Percentiles rank a stretch among this genome's conserved stretches.
These are phyloP conservation scores for Mesorhabditis sp. DNA, from an alignment of 2,888 invertebrate species.

Conservation along the genomic window DNA sequence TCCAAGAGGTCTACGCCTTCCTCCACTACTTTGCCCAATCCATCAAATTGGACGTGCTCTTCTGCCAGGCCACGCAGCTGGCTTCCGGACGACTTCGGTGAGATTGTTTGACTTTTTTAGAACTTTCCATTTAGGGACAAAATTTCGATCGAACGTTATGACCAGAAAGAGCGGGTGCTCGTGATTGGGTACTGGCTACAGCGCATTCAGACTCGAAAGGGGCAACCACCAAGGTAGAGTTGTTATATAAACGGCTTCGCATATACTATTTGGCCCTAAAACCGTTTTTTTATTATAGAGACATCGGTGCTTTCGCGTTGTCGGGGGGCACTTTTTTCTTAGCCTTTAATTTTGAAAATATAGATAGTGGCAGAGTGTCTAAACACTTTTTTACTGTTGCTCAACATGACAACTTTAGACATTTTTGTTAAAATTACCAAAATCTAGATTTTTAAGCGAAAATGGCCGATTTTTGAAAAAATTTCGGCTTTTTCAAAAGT, in stretches of 20 bases:
- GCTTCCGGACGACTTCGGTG: constrained; percentile 80
- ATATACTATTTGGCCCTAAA: too few relatives aligned
- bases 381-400: too few relatives aligned
- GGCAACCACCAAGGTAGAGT: constrained; percentile 10
- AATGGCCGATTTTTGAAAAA: too few relatives aligned
- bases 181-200: constrained; percentile 51
- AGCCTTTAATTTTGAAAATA: background rate
- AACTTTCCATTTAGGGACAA: constrained; percentile 66
- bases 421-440: background rate
- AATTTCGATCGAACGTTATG: constrained; percentile 41
- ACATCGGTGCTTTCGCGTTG: too few relatives aligned
- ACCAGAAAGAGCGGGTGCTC: constrained; percentile 37
- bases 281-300: too few relatives aligned
- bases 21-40: constrained; percentile 79
- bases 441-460: too few relatives aligned
- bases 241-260: too few relatives aligned
- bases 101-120: constrained; percentile 35
- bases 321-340: background rate
- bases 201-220: constrained; percentile 22
- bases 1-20: constrained; percentile 48
- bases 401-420: too few relatives aligned
- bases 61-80: constrained; percentile 67
- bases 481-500: too few relatives aligned
- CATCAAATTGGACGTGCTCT: constrained; percentile 78
- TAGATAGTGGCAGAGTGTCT: too few relatives aligned